Base-by-base conservation (phyloP, 2,888 invertebrate species). In the Drosophila tripunctata region DNA sequence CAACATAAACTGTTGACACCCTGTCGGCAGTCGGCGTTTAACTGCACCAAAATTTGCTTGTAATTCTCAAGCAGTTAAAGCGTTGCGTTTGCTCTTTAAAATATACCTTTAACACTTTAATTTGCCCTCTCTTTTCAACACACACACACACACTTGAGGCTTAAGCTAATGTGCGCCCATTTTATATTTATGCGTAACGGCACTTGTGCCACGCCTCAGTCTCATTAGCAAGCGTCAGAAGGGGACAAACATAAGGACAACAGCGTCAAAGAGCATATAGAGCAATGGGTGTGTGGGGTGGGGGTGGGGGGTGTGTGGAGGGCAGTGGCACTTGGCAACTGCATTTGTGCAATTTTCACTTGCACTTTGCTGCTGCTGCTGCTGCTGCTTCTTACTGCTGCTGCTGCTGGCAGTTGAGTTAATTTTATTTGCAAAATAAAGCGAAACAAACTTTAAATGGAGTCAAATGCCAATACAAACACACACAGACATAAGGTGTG, bases 361-460 rank as follows among this genome's bases (percentile, higher is more conserved):
- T 81, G 85, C 81, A 81, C 81, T 81, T 81, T 75, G 75, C 69
- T 54, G n/a, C n/a, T n/a, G n/a, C n/a, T n/a, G n/a, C 64, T 33
- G 45, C 14, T 33, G 45, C 19, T 10, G 43, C 30, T 31, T 30
- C 4, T 41, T n/a, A n/a, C n/a, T n/a, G n/a, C n/a, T n/a, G n/a
- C n/a, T n/a, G n/a, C n/a, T n/a, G 69, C 54, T 55, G 60, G 62
- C 86, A 78, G 70, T 83, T 71, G 78, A 86, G 83, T 87, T 84
- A 87, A 83, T 83, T 83, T 83, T 88, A 83, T 83, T 83, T 88
- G 83, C 88, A 88, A 83, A 83, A 88, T 88, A 88, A 87, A 82
- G 87, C 68, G 80, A 83, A 86, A 74, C 80, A 86, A 86, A 80
- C 88, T 83, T 83, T 87, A 83, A 83, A 83, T 83, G 88, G 78